Base-by-base conservation (phyloP, 2,888 invertebrate species). In the Epiperipatus broadwayi region DNA sequence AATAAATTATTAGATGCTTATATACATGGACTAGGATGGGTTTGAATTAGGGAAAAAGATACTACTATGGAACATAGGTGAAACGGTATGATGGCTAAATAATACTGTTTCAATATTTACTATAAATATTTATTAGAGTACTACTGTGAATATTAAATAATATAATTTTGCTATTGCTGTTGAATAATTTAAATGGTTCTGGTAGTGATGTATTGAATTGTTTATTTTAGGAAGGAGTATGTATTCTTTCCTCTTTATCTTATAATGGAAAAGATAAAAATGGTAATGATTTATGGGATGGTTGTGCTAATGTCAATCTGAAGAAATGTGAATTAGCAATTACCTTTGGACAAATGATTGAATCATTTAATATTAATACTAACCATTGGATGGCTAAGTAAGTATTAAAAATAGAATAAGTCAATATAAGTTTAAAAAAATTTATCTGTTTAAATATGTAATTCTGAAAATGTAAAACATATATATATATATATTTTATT, bases 311-410 rank as follows among this genome's bases (percentile, higher is more conserved):
- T 57, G 78, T 93, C 1, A 74, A 79, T 52, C 61, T 91, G n/a
- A 54, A 64, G 20, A 64, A 75, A 1, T 79, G 81, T 53, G 91
- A 93, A 61, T 71, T 72, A 25, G 77, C 83, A 3, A 75, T 73
- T 8, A 75, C 76, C 45, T 83, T 85, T 64, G 74, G 76, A 42
- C 76, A 84, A 51, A 78, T 85, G 55, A 83, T 95, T 31, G 69
- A 72, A 42, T 79, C 87, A 28, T 95, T 95, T 60, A 95, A 95
- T 59, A 78, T 78, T 43, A 91, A 91, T 59, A 95, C 95, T 0
- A 95, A 95, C 61, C 69, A 74, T 38, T 95, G 93, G 78, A 79
- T 87, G 41, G 78, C 78, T 1, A 79, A 84, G 61, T 70, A 51
- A 57, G 65, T 56, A 45, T 21, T 4, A 32, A 14, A 33, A 12